phyloP scores from a whole-genome alignment of 2,113 vertebrate species.

The Prolemur simus region DNA sequence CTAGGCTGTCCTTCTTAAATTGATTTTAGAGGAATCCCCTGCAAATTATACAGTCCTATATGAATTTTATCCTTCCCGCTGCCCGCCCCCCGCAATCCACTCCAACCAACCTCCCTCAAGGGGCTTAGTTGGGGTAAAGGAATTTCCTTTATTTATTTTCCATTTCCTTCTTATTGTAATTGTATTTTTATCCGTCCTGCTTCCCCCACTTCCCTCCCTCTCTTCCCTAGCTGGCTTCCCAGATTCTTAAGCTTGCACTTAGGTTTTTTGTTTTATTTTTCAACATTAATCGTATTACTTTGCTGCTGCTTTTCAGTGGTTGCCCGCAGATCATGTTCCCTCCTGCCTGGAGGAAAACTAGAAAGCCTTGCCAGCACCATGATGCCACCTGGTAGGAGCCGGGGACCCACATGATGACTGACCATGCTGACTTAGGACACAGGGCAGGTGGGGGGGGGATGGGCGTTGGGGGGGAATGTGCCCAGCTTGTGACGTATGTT shows the following conservation, averaged over 20 bases:
- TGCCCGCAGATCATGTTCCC: slow-evolving; percentile 60
- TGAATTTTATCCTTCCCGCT: not conserved
- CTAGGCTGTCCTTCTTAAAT: not conserved
- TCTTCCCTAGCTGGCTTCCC: slow-evolving; percentile 48
- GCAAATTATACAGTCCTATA: not conserved
- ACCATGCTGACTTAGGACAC: not conserved
- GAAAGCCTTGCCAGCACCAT: slow-evolving; percentile 51
- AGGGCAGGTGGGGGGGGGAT: not conserved
- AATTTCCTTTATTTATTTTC: slow-evolving; percentile 80
- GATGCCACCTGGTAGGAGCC: slow-evolving; percentile 28
- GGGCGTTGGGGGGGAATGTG: not conserved
- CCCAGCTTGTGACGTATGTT: slow-evolving; percentile 25
- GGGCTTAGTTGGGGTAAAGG: slow-evolving; percentile 61
- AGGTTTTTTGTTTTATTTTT: slow-evolving; percentile 45
- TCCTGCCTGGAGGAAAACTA: slow-evolving; percentile 49
- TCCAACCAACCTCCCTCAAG: slow-evolving; percentile 66
- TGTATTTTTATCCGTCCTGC: slow-evolving; percentile 62
- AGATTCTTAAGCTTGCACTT: slow-evolving; percentile 63
- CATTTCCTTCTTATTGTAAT: slow-evolving; percentile 77
- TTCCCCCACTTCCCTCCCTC: not conserved
- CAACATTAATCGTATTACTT: not conserved
- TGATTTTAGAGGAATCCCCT: slow-evolving; percentile 22
- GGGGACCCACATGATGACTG: not conserved
- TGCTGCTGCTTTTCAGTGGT: slow-evolving; percentile 51
- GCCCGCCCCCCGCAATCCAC: not conserved